Conservation (phyloP, 2,797 vertebrate species). For the Glyptemys insculpta region DNA sequence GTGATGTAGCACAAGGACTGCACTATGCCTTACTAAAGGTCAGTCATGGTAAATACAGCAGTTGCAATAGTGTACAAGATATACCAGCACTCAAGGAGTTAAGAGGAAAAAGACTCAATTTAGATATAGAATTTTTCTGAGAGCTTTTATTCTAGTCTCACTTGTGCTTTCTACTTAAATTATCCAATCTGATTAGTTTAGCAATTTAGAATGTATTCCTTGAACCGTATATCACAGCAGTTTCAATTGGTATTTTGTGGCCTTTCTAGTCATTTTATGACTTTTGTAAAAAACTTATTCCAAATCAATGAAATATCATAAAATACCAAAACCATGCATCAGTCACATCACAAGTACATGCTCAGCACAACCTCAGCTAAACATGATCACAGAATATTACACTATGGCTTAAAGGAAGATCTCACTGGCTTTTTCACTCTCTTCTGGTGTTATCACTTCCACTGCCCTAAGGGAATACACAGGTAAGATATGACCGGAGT, state of each 20-base stretch:
- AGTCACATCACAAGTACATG: neutral
- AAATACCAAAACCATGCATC: slow-evolving; percentile 6
- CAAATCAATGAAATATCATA: slow-evolving; percentile 37
- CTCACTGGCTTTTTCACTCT: fast-evolving
- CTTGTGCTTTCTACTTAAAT: slow-evolving; percentile 40
- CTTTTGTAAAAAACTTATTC: slow-evolving; percentile 26
- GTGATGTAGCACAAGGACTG: neutral
- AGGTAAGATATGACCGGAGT: neutral
- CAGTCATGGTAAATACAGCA: neutral
- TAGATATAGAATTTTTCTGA: neutral
- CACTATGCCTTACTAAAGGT: neutral
- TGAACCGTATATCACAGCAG: neutral
- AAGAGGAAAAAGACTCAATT: neutral
- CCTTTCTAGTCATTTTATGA: neutral
- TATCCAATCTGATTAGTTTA: slow-evolving; percentile 1
- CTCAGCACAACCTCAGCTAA: neutral
- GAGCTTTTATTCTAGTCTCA: slow-evolving; percentile 41
- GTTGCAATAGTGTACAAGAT: neutral
- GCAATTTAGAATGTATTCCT: neutral
- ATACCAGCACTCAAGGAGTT: neutral
- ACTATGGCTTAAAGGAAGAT: neutral
- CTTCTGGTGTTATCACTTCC: neutral
- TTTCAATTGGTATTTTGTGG: slow-evolving; percentile 34
- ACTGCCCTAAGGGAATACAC: neutral
- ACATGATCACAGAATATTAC: neutral